These are phyloP conservation scores for Phania funesta DNA, from an alignment of 2,888 invertebrate genomes.

Conservation along the genomic window DNA sequence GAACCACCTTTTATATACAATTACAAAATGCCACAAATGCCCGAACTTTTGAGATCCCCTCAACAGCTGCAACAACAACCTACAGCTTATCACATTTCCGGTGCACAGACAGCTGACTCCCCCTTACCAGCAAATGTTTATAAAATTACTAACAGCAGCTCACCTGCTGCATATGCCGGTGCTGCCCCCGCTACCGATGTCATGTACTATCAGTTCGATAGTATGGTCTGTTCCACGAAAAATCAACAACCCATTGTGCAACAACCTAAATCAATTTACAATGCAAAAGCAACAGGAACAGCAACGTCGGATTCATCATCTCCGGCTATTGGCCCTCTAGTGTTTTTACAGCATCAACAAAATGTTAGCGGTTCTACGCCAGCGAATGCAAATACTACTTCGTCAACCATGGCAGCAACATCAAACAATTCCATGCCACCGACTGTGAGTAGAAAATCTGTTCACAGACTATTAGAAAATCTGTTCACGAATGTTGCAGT, in stretches of 20 bases:
- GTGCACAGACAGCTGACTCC: slow-evolving; percentile 78
- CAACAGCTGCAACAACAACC: slow-evolving; percentile 59
- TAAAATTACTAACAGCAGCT: slow-evolving; percentile 54
- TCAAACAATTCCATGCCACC: slow-evolving; percentile 72
- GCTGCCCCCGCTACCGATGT: slow-evolving; percentile 77
- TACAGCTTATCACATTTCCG: slow-evolving; percentile 79
- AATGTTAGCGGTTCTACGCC: slow-evolving; percentile 65
- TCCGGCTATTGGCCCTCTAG: slow-evolving; percentile 73
- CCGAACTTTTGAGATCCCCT: slow-evolving; percentile 70
- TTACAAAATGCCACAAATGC: slow-evolving; percentile 78
- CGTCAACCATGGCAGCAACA: slow-evolving; percentile 61
- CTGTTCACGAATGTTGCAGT: slow-evolving; percentile 62
- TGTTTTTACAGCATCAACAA: slow-evolving; percentile 76
- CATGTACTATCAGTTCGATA: slow-evolving; percentile 79
- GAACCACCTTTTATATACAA: slow-evolving; percentile 78
- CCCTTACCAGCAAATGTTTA: slow-evolving; percentile 72
- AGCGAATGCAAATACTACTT: slow-evolving; percentile 65
- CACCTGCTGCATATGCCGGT: slow-evolving; percentile 71
- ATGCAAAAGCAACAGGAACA: slow-evolving; percentile 27
- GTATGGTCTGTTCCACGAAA: slow-evolving; percentile 67
- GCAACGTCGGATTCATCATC: slow-evolving; percentile 22
- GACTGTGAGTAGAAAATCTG: slow-evolving; percentile 76
- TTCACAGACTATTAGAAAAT: slow-evolving; percentile 55
- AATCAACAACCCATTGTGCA: slow-evolving; percentile 59
- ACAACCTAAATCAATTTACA: slow-evolving; percentile 48